Conservation (phyloP, 1,140 invertebrate genomes). For the Zaprionus capensis region DNA sequence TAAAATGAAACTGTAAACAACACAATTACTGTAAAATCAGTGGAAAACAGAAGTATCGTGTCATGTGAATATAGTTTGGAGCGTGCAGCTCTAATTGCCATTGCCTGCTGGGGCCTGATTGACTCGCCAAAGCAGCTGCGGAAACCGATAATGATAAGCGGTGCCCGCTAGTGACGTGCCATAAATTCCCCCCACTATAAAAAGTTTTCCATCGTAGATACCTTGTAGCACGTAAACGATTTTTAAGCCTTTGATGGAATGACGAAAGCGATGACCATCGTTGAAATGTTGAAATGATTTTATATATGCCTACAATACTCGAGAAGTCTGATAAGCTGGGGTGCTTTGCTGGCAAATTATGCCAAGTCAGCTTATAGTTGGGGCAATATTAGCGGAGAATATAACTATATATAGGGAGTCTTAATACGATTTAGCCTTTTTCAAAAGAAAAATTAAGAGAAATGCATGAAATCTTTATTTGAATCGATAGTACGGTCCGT, state of each 20-base stretch:
- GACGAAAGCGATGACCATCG: not conserved
- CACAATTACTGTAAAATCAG: conserved; percentile 2
- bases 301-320: not conserved
- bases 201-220: not conserved
- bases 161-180: not conserved
- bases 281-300: not conserved
- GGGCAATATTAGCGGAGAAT: too few species aligned
- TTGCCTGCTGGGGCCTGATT: conserved; percentile 27
- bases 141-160: conserved; percentile 16
- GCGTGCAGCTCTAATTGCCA: conserved; percentile 26
- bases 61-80: conserved; percentile 36
- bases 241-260: conserved; percentile 1
- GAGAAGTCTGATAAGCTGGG: not conserved
- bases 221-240: conserved; percentile 5
- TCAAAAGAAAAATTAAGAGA: too few species aligned
- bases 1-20: not conserved
- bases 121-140: not conserved
- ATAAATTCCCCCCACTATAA: not conserved
- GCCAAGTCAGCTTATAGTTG: too few species aligned
- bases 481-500: too few species aligned
- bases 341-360: too few species aligned
- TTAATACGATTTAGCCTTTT: too few species aligned
- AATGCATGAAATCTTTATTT: too few species aligned
- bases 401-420: too few species aligned
- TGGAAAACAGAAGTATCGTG: conserved; percentile 18